Evolutionary conservation across 53 echinoderm and acorn worm genomes (phyloP), one percentile per base, ranked within the genome.

Genomic region (Glandiceps talaboti): DNA sequence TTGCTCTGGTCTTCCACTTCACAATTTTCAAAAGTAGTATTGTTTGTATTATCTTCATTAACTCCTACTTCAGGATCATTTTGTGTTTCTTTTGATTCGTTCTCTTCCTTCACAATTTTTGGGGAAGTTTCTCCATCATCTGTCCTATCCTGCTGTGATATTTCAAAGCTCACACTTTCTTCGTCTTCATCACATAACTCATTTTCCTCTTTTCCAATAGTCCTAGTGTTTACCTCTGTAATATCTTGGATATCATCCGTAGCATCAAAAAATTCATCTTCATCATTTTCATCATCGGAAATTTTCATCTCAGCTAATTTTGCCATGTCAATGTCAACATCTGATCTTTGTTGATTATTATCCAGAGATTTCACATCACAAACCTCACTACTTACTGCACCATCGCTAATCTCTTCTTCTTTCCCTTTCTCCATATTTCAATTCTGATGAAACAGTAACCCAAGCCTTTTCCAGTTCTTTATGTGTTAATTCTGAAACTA

Each of bases 201-300:
- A 45, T 45, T 20, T n/a, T n/a, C n/a, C n/a, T n/a, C n/a, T n/a
- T n/a, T n/a, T n/a, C n/a, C n/a, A n/a, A n/a, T 45, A 45, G 64
- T 45, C 64, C 20, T 20, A 45, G 6, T 45, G 64, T 6, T 20
- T 45, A n/a, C 64, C 20, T 45, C 64, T 20, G 6, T 20, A 45
- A 12, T 20, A 12, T 45, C 20, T 6, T 45, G 6, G 20, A 45
- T 45, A 6, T 45, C 76, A 1, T 80, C 86, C 74, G 83, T 25
- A 0, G 90, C 90, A 78, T 90, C 90, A 80, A 81, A 90, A 75
- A 90, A 90, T 81, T 90, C 90, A 77, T 90, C 83, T 31, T 14
- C 79, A 78, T 30, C 30, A 78, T 29, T 31, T 12, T 78, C 79
- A 26, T 14, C 1, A 14, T 26, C 45, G 14, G 45, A 29, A 79